These are phyloP conservation scores for Nasalis larvatus DNA, from an alignment of 2,113 vertebrate genomes.

Conservation along the genomic window DNA sequence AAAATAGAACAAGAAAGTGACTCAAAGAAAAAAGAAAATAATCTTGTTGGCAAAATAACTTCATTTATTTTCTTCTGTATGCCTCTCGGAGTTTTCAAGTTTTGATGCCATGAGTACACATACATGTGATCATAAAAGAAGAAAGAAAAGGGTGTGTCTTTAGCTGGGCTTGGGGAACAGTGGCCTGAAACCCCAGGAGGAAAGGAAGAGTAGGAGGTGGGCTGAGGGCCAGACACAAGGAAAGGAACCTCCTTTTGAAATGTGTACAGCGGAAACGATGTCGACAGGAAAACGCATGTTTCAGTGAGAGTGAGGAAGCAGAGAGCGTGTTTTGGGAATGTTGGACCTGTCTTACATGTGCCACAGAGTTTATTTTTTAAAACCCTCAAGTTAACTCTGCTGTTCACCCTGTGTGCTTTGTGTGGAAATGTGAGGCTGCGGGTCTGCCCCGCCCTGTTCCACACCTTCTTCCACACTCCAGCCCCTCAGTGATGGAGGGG, in stretches of 20 bases:
- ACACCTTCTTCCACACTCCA: too few species aligned
- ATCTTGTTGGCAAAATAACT: neutral
- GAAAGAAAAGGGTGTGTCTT: rapidly evolving
- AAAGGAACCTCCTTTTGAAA: rapidly evolving
- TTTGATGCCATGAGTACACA: neutral
- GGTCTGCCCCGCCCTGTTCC: too few species aligned
- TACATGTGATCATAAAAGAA: rapidly evolving
- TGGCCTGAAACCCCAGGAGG: neutral
- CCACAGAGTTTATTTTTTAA: neutral
- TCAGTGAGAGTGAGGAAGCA: neutral
- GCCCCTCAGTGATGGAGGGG: neutral
- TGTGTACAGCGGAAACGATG: rapidly evolving
- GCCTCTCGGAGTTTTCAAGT: neutral
- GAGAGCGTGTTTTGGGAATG: neutral
- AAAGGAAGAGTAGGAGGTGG: neutral
- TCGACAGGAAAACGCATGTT: neutral
- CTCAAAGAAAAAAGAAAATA: neutral
- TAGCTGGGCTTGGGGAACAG: neutral
- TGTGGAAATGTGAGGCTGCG: rapidly evolving
- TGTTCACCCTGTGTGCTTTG: rapidly evolving
- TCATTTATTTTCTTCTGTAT: neutral
- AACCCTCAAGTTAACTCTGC: neutral
- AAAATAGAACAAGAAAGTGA: neutral
- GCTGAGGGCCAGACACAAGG: neutral
- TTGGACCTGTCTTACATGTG: neutral